phyloP scores from a whole-genome alignment of 2,113 vertebrate genomes.

The Castor canadensis region DNA sequence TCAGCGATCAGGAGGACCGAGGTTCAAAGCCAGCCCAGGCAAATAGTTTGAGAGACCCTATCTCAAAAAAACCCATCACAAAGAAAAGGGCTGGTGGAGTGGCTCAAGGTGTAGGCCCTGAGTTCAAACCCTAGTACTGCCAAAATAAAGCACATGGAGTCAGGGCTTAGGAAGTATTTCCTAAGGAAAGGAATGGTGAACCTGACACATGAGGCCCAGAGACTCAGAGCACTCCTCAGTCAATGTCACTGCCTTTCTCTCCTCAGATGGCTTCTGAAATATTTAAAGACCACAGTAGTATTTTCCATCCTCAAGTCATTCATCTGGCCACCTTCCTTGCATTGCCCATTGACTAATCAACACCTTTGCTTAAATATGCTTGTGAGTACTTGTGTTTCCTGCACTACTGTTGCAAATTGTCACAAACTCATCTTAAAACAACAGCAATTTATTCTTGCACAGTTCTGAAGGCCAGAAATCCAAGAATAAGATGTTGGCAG shows the following conservation, averaged over 20 bases:
- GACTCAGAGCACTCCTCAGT: neutral
- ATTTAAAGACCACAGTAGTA: neutral
- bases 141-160: neutral
- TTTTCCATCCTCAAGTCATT: neutral
- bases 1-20: too few relatives aligned
- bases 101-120: too few relatives aligned
- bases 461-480: neutral
- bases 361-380: neutral
- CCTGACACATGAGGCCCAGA: neutral
- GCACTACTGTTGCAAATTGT: neutral
- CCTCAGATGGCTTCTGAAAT: neutral
- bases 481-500: neutral
- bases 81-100: too few relatives aligned
- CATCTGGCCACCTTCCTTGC: neutral
- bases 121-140: too few relatives aligned
- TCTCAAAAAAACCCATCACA: too few relatives aligned
- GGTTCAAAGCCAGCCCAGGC: too few relatives aligned
- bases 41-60: too few relatives aligned
- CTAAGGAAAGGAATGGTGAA: neutral
- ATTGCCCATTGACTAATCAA: neutral
- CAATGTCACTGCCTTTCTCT: neutral
- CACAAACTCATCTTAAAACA: neutral
- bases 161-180: neutral
- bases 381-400: neutral
- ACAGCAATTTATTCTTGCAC: neutral